These are phyloP conservation scores for Plumapathes pennacea DNA, from an alignment of 92 coral and sea anemone genomes.

Conservation along the genomic window DNA sequence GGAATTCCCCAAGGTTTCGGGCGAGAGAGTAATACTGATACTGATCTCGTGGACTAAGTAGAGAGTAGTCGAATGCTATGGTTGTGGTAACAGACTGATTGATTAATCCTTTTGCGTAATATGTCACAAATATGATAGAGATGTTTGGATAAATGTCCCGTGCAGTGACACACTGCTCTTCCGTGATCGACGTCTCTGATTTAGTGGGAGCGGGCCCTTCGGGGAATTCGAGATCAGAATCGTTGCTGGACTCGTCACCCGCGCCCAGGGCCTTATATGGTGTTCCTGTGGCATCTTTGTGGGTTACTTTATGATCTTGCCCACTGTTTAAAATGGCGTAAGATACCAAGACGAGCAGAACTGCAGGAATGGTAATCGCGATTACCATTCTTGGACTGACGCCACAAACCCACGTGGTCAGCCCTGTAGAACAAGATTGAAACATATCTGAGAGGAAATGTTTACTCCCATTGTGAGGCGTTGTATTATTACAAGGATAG, in stretches of 20 bases:
- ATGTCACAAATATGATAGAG: slow-evolving; percentile 1
- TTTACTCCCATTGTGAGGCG: no score
- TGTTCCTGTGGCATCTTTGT: neutral
- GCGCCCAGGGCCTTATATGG: no score
- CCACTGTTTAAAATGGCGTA: neutral
- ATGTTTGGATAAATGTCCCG: neutral
- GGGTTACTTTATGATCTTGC: neutral
- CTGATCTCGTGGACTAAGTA: neutral
- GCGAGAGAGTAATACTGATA: slow-evolving; percentile 6
- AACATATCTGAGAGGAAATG: neutral
- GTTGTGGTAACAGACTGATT: slow-evolving; percentile 1
- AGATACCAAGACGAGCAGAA: neutral
- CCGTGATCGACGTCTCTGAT: no score
- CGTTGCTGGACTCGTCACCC: no score
- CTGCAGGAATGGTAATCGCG: neutral
- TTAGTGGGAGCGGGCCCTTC: no score
- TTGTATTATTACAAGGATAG: no score
- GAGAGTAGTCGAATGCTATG: neutral
- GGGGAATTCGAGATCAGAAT: no score
- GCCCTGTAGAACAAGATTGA: neutral
- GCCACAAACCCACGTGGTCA: slow-evolving; percentile 7
- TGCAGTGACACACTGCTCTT: neutral
- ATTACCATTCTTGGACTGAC: slow-evolving; percentile 2
- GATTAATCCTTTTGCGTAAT: slow-evolving; percentile 2
- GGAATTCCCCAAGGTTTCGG: slow-evolving; percentile 1